Evolutionary conservation across 2,888 invertebrate genomes (phyloP), one percentile per base, ranked within the genome.

Genomic region (Tipula helvola): DNA sequence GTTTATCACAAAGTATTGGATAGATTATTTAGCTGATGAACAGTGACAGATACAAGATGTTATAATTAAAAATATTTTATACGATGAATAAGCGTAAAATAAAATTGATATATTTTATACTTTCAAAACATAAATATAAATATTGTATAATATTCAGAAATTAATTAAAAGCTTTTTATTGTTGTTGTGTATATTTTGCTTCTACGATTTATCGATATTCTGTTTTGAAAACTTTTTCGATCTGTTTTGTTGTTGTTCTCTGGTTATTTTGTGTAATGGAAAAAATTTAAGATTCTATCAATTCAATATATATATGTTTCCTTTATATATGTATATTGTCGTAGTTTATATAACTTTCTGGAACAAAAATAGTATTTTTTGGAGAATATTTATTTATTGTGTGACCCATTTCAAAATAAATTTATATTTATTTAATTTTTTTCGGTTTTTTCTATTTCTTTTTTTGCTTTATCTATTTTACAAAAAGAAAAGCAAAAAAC

Each of bases 371-470:
- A 71, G 71, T 71, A 71, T 71, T 71, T 28, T 71, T 71, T 71
- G 28, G 28, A 71, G 71, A 71, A 71, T 71, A 71, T 71, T 71
- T 71, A 71, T 71, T 71, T 71, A 71, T 71, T 71, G 71, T 71
- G 71, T 71, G 71, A 71, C 71, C 71, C 71, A 71, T 71, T 71
- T 71, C 71, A 71, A 71, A 71, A 71, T 71, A 71, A 71, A 71
- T 71, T 71, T 71, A 71, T 71, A 28, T 71, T 71, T 71, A 71
- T 71, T 71, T 71, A 71, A 71, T 71, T 71, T 71, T 71, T 28
- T 71, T 1, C 28, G 71, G 3, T n/a, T n/a, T 52, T n/a, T 52
- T 52, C 16, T n/a, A 1, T 52, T 39, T 39, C 3, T 39, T 52
- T 16, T 57, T 16, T 57, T 52, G 13, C 47, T 71, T 71, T 71